These are phyloP conservation scores for Bombus pascuorum DNA, from an alignment of 1,140 invertebrate species.

Conservation along the genomic window DNA sequence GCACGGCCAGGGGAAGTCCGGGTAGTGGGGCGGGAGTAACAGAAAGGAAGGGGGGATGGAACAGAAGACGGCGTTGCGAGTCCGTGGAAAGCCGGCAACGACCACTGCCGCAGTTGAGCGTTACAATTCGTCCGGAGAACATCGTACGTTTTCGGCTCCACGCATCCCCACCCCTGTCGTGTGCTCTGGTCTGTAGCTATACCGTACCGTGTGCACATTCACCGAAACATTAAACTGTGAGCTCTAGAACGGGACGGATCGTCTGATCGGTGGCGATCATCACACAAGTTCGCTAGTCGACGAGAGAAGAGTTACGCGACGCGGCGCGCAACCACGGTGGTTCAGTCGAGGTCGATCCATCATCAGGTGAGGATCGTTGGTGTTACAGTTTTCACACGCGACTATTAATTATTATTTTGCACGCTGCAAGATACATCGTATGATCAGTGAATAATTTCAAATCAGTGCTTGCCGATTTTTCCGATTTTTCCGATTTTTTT, in stretches of 20 bases:
- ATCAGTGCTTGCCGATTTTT: not conserved
- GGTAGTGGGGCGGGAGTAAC: not conserved
- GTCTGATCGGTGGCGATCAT: not conserved
- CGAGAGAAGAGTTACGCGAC: slow-evolving; percentile 19
- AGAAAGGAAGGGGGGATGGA: not conserved
- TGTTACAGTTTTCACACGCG: not conserved
- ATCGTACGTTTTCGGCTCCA: slow-evolving; percentile 36
- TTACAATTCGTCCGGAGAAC: slow-evolving; percentile 67
- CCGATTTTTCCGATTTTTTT: too few relatives aligned
- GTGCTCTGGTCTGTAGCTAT: not conserved
- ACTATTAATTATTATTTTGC: not conserved
- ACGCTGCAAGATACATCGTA: not conserved
- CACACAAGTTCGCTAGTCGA: slow-evolving; percentile 9
- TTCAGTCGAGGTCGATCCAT: slow-evolving; percentile 61
- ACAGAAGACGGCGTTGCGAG: slow-evolving; percentile 62
- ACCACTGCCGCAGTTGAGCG: slow-evolving; percentile 72
- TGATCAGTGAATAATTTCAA: not conserved
- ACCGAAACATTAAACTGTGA: slow-evolving; percentile 35
- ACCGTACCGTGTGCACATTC: slow-evolving; percentile 26
- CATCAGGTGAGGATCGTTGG: slow-evolving; percentile 38
- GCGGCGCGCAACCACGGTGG: slow-evolving; percentile 17
- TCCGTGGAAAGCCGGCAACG: slow-evolving; percentile 63
- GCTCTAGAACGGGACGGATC: slow-evolving; percentile 8
- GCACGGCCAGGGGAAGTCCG: slow-evolving; percentile 29
- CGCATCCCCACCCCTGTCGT: not conserved